Percentiles rank a stretch among this genome's conserved stretches.
Conservation (phyloP, 2,113 vertebrate genomes). For the Synodontis membranacea region DNA sequence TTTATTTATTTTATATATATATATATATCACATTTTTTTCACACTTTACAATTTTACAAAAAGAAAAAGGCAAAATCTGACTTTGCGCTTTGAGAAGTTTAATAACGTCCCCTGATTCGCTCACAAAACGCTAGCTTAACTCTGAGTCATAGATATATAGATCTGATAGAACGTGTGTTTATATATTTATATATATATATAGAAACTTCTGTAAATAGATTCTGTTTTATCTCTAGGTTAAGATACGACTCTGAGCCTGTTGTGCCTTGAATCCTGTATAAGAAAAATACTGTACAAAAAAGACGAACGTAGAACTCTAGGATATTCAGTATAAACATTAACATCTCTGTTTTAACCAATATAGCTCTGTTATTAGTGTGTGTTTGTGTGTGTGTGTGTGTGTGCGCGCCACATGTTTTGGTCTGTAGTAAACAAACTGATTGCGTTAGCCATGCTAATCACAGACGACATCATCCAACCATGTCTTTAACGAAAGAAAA, state of each 20-base stretch:
- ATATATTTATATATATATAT: conserved; percentile 47
- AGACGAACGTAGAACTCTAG: conserved; percentile 30
- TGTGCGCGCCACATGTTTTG: conserved; percentile 68
- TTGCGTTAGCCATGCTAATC: conserved; percentile 80
- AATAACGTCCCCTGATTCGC: conserved; percentile 39
- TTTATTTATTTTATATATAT: conserved; percentile 22
- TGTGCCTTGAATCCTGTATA: conserved; percentile 16
- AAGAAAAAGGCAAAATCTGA: neutral
- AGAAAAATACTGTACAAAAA: conserved; percentile 36
- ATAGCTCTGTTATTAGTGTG: conserved; percentile 52
- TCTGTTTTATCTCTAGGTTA: neutral
- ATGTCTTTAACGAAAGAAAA: neutral
- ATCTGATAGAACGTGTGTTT: neutral
- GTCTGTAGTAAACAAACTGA: conserved; percentile 73
- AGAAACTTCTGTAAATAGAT: conserved; percentile 8
- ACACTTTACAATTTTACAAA: conserved; percentile 30
- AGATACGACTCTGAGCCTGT: conserved; percentile 10
- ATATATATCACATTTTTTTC: neutral
- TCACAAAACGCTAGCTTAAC: conserved; percentile 70
- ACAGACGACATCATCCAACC: conserved; percentile 73
- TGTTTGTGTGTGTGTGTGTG: conserved; percentile 3
- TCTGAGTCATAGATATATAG: conserved; percentile 61
- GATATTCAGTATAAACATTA: conserved; percentile 28
- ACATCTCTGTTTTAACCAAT: conserved; percentile 28
- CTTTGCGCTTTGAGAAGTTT: conserved; percentile 19